Percentiles rank a stretch among this genome's conserved stretches.
Evolutionary conservation across 64 coral and sea anemone species (phyloP).

Genomic region (Montipora sp.): DNA sequence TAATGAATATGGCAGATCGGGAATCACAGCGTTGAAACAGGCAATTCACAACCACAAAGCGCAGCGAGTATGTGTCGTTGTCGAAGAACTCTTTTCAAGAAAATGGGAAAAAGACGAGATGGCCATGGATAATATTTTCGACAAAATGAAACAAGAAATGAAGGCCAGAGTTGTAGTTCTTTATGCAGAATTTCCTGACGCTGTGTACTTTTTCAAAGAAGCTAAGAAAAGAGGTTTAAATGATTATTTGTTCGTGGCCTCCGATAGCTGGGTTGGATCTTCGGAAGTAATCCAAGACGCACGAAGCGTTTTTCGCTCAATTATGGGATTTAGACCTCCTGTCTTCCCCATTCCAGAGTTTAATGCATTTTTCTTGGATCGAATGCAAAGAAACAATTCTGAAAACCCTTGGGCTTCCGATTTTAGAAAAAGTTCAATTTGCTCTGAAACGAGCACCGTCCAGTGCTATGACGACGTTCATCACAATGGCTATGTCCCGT

Average conservation of each 20-base stretch:
- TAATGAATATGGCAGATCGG: constrained; percentile 78
- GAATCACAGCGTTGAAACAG: constrained; percentile 63
- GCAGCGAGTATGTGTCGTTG: constrained; percentile 57
- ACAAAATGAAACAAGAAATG: constrained; percentile 38
- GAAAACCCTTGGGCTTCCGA: constrained; percentile 46
- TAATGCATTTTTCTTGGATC: constrained; percentile 5
- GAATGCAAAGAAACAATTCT: not conserved
- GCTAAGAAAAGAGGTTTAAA: constrained; percentile 35
- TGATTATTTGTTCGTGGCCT: constrained; percentile 73
- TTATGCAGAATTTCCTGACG: constrained; percentile 75
- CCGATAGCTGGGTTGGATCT: constrained; percentile 77
- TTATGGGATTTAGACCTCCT: constrained; percentile 62
- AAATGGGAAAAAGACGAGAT: constrained; percentile 16
- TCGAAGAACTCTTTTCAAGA: constrained; percentile 70
- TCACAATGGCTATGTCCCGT: constrained; percentile 64
- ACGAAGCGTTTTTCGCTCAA: constrained; percentile 24
- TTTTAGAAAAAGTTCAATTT: constrained; percentile 26
- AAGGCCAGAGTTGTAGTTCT: constrained; percentile 63
- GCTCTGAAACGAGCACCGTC: not conserved
- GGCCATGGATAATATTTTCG: constrained; percentile 30
- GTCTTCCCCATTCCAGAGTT: constrained; percentile 36
- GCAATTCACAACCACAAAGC: constrained; percentile 35
- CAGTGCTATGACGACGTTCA: constrained; percentile 46
- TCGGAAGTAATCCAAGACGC: constrained; percentile 50
- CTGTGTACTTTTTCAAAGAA: constrained; percentile 70